Evolutionary conservation across 2,797 vertebrate genomes (phyloP).

Genomic region (Rallus crepitans): DNA sequence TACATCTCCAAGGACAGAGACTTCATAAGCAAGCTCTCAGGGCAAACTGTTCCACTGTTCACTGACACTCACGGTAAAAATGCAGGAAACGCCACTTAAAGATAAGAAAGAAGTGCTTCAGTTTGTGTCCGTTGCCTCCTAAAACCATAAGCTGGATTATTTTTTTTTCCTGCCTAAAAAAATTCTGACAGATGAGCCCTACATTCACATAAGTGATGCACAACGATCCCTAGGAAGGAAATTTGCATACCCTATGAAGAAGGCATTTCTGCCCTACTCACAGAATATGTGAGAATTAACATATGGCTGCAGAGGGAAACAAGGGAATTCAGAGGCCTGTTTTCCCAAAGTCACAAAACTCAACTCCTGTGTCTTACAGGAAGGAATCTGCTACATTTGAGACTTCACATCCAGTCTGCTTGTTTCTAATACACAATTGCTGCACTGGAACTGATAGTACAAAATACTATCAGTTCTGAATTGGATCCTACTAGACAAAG

Average conservation of each 20-base stretch:
- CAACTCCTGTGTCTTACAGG: not conserved
- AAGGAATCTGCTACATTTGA: too few relatives aligned
- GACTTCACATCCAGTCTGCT: not conserved
- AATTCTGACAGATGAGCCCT: not conserved
- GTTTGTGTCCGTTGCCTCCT: not conserved
- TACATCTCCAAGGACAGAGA: not conserved
- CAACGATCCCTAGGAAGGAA: not conserved
- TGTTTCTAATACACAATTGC: not conserved
- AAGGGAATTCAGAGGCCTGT: not conserved
- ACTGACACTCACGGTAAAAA: not conserved
- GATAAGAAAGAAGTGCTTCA: not conserved
- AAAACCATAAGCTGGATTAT: not conserved
- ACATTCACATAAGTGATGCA: not conserved
- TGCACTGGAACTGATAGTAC: not conserved
- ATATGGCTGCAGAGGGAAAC: not conserved
- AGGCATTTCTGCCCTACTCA: not conserved
- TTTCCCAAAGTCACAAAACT: not conserved
- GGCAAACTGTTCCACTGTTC: not conserved
- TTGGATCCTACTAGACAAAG: not conserved
- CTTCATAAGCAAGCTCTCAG: not conserved
- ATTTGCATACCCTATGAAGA: not conserved
- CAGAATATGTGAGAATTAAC: slow-evolving; percentile 12
- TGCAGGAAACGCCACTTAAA: not conserved
- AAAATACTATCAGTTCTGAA: too few relatives aligned
- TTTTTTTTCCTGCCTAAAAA: not conserved